A percentile compares a stretch with the other conserved stretches of the same genome.
These are phyloP conservation scores for Drosophila seclusa DNA, from an alignment of 2,888 invertebrate genomes.

Conservation along the genomic window DNA sequence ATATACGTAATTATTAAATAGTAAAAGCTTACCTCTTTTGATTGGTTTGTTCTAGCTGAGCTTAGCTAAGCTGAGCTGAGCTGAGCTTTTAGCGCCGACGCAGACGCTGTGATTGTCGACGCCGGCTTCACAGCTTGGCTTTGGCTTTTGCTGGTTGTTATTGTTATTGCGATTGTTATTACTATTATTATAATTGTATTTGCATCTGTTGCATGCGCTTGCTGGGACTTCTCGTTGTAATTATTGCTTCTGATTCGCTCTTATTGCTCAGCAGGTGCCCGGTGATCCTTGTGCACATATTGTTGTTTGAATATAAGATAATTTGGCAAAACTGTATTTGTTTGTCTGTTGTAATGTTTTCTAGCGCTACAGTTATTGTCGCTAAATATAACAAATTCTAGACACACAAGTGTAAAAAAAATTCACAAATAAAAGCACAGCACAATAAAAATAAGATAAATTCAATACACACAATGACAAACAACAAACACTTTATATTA, in stretches of 20 bases:
- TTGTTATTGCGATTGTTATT: constrained; percentile 7
- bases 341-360: constrained; percentile 6
- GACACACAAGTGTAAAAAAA: not conserved
- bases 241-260: constrained; percentile 23
- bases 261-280: constrained; percentile 17
- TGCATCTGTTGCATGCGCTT: constrained; percentile 53
- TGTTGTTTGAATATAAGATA: constrained; percentile 37
- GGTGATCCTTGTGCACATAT: constrained; percentile 13
- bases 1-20: constrained; percentile 1
- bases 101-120: constrained; percentile 9
- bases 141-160: not conserved
- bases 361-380: not conserved
- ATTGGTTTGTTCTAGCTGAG: constrained; percentile 16
- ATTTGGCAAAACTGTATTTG: constrained; percentile 46
- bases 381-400: constrained; percentile 1
- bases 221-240: constrained; percentile 1
- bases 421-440: constrained; percentile 4
- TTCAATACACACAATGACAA: constrained; percentile 2
- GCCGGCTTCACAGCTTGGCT: constrained; percentile 36
- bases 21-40: constrained; percentile 43
- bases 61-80: constrained; percentile 17
- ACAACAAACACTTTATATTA: constrained; percentile 16
- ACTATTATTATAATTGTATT: not conserved
- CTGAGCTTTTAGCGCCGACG: constrained; percentile 47
- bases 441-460: constrained; percentile 10